Percentiles rank a stretch among this genome's conserved stretches.
phyloP scores from a whole-genome alignment of 1,140 invertebrate species.

The Halesus radiatus region DNA sequence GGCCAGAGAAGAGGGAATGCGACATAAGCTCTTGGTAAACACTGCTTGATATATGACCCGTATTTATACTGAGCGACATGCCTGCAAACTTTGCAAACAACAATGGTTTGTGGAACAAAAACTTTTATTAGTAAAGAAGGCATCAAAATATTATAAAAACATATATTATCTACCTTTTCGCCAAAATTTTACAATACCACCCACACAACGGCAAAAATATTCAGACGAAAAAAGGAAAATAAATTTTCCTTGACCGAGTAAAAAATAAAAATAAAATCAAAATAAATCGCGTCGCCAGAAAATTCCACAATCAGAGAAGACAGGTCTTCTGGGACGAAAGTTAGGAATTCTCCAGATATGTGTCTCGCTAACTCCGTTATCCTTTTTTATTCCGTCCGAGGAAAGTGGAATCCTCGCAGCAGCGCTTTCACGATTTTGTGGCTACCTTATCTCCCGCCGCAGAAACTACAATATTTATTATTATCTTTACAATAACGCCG shows the following conservation, averaged over 20 bases:
- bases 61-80: too few relatives aligned
- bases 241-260: constrained; percentile 13
- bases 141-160: too few relatives aligned
- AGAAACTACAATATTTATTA: constrained; percentile 35
- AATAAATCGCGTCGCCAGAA: constrained; percentile 51
- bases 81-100: too few relatives aligned
- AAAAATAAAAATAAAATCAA: constrained; percentile 45
- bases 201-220: too few relatives aligned
- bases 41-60: too few relatives aligned
- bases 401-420: constrained; percentile 28
- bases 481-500: constrained; percentile 25
- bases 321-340: constrained; percentile 42
- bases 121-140: too few relatives aligned
- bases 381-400: constrained; percentile 31
- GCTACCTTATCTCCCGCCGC: constrained; percentile 1
- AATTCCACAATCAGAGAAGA: constrained; percentile 51
- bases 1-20: too few relatives aligned
- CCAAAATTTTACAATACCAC: too few relatives aligned
- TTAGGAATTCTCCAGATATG: constrained; percentile 29
- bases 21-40: too few relatives aligned
- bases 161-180: too few relatives aligned
- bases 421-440: constrained; percentile 20
- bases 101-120: too few relatives aligned
- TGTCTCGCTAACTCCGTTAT: constrained; percentile 13
- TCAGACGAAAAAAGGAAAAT: background rate